Base-by-base conservation (phyloP, 2,797 vertebrate genomes). In the Falco concolor region DNA sequence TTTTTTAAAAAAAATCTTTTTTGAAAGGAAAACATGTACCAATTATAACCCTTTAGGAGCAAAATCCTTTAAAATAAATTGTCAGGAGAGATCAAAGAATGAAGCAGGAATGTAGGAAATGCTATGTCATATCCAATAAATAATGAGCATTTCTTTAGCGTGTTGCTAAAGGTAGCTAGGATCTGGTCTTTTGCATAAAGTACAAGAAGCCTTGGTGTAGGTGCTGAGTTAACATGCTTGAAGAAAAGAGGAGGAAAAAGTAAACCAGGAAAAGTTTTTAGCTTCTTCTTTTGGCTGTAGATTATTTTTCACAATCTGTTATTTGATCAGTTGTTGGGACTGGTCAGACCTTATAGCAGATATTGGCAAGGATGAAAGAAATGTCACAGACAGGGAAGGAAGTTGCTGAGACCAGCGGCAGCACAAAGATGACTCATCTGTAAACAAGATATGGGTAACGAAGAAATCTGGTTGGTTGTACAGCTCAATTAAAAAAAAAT, bases 61-160 rank as follows among this genome's bases (percentile, higher is more conserved):
- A 94, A 88, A 91, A 87, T 63, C 88, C 44, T 90, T 89, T 80
- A 76, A 90, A 94, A 90, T 63, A 92, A 90, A 90, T 90, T 82
- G 53, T 89, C 86, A 61, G 38, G 14, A 90, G 42, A 85, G 80
- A 95, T 77, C 90, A 94, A 94, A 93, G 84, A 89, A 52, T 52
- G 68, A 74, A 69, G 61, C 54, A 59, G 49, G 34, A 83, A 79
- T 67, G 40, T 84, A 56, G 28, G 32, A 77, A 93, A 84, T 60
- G n/a, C 57, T 80, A 15, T 93, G 84, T 77, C 72, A 74, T 44
- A 77, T 23, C n/a, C 47, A 79, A 56, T 67, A 86, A 90, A 81
- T 84, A 77, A 79, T 18, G 5, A 73, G 7, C 15, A 20, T 52
- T 92, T 65, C 50, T 86, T 94, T 38, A 89, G 28, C 34, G 21